Evolutionary conservation across 2,113 vertebrate genomes (phyloP), one percentile per base, ranked within the genome.

Genomic region (Tachysurus fulvidraco): DNA sequence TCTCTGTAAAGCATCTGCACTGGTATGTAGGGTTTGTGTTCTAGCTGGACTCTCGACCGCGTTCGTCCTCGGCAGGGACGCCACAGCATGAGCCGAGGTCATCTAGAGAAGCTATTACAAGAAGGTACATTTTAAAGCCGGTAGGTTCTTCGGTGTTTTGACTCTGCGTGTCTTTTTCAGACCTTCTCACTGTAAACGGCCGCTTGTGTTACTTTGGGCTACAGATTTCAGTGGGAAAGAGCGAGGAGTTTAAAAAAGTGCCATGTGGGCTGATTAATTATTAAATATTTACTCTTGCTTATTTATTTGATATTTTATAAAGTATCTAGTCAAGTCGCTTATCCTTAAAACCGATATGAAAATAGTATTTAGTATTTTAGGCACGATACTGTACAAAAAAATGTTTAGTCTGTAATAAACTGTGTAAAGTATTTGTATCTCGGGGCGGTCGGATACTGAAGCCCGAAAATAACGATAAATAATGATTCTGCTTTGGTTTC

Each of bases 81-180:
- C 9, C 50, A 28, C 67, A n/a, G 60, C 9, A 67, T 30, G 71
- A 76, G 57, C 14, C 11, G 36, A 41, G n/a, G 46, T 19, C 8
- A 8, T 55, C 21, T 54, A 59, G 52, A 2, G 54, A 46, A 74
- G 77, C 62, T 71, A 62, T 57, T 50, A 73, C 57, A 83, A 46
- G 81, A 83, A 71, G 4, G 23, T 23, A 17, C 69, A 54, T n/a
- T 16, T 79, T 25, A 8, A 21, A 82, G 16, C 84, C 71, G 88
- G 89, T 90, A 86, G 50, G 89, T 87, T 54, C 36, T 21, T 54
- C 17, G 25, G 57, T 14, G 14, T 16, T 41, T 62, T 4, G 19
- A 28, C 0, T 82, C 5, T 88, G 30, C 36, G 2, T 36, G 85
- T 83, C 74, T 87, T 62, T 36, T 21, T 21, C 16, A 84, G 69